Conservation (phyloP, 2,888 invertebrate genomes). For the Deroplatys truncata region DNA sequence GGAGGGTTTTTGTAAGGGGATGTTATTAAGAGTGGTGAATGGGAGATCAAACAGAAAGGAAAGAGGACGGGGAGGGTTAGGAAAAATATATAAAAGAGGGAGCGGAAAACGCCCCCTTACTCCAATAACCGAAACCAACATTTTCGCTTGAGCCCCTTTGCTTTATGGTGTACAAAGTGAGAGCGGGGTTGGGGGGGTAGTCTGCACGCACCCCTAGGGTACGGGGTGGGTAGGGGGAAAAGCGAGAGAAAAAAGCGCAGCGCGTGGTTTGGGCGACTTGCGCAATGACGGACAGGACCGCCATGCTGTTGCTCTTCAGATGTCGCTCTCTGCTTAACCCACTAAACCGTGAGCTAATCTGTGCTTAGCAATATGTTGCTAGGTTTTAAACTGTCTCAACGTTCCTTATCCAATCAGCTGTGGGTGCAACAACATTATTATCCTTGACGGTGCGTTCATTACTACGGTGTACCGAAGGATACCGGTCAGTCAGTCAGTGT, state of each 20-base stretch:
- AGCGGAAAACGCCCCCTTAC: background rate
- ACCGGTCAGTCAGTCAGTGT: too few relatives aligned
- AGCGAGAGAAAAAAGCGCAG: background rate
- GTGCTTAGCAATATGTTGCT: too few relatives aligned
- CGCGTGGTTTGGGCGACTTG: background rate
- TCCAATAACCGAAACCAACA: background rate
- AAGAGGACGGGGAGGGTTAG: background rate
- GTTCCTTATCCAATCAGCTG: too few relatives aligned
- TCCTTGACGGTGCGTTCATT: too few relatives aligned
- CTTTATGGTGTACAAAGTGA: background rate
- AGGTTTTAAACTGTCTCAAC: too few relatives aligned
- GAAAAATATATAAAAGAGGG: background rate
- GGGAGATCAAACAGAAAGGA: constrained; percentile 9
- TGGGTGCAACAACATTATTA: too few relatives aligned
- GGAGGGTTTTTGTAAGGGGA: background rate
- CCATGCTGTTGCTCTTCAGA: background rate
- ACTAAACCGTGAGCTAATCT: too few relatives aligned
- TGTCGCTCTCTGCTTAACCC: background rate
- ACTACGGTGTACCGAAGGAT: too few relatives aligned
- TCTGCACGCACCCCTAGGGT: background rate
- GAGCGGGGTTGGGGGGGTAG: background rate
- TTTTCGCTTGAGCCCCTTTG: constrained; percentile 3
- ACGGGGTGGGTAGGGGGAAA: background rate
- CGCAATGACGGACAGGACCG: background rate
- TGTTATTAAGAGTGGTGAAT: constrained; percentile 9